Evolutionary conservation across 2,888 invertebrate genomes (phyloP), one percentile per base, ranked within the genome.

Genomic region (Mellilla xanthometata): DNA sequence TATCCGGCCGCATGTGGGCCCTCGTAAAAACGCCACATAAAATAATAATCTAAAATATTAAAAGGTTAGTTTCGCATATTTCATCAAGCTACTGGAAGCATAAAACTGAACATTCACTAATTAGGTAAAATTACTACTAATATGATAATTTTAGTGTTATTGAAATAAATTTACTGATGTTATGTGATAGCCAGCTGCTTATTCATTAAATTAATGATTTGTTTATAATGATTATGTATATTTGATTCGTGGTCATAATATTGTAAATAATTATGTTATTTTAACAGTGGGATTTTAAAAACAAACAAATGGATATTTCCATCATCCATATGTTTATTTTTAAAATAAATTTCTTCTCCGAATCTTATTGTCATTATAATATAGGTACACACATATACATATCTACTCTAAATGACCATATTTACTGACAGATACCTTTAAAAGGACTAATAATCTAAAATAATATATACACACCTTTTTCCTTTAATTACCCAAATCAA

Each of bases 61-160:
- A 60, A 60, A 57, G 52, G 58, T 56, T 54, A 61, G 60, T 63
- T 67, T 58, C 29, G 64, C 62, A 59, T 47, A 47, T 65, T 55
- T 49, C 48, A 39, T 42, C 34, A 23, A 19, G 63, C 66, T 71
- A 64, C 68, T 58, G 65, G 47, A 49, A 49, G 15, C 41, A 54
- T 56, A 50, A 51, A 56, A 54, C 44, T 48, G 45, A 42, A 35
- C 36, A 53, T 52, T 39, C 46, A 41, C 27, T 43, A 34, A 47
- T 53, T 47, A 47, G 31, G 2, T 28, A 39, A 45, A 34, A 45
- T 39, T 34, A 45, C 10, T 30, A 33, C 12, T 40, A 32, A 41
- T 36, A 27, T 31, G 26, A 39, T 41, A 41, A 29, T 35, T 27
- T 35, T 13, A 26, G 8, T 45, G 39, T 45, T 43, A 48, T 44